Percentiles rank a stretch among this genome's conserved stretches.
phyloP scores from a whole-genome alignment of 2,113 vertebrate genomes.

The Sorex fumeus region DNA sequence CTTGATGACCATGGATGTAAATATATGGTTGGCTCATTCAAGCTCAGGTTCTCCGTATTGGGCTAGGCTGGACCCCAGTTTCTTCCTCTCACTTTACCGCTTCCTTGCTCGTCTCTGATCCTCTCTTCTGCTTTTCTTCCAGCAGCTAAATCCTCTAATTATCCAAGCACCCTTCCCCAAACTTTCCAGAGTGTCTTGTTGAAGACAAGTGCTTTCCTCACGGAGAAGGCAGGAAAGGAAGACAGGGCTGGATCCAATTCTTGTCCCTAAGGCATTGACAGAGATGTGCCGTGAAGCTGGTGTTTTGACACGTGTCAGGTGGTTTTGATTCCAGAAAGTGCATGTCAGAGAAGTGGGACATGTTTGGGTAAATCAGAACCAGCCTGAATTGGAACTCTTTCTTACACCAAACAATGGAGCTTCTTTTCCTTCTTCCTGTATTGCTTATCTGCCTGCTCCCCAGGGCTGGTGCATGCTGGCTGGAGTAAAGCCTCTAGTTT shows the following conservation, averaged over 20 bases:
- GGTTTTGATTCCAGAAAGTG: constrained; percentile 73
- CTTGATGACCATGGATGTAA: background rate
- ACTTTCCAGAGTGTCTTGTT: background rate
- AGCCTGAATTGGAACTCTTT: constrained; percentile 31
- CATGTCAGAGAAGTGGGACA: background rate
- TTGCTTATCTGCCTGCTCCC: background rate
- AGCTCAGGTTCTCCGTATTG: background rate
- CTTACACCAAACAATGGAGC: background rate
- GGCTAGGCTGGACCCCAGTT: background rate
- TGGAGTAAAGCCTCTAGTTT: background rate
- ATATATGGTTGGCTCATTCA: background rate
- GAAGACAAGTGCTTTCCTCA: background rate
- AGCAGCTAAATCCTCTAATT: background rate
- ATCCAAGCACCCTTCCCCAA: background rate
- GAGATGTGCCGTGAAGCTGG: no score
- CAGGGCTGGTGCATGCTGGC: background rate
- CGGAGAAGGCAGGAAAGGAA: background rate
- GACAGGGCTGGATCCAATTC: background rate
- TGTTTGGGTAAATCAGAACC: constrained; percentile 72
- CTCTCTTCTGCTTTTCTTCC: background rate
- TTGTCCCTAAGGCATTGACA: background rate
- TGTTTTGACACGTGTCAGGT: constrained; percentile 72
- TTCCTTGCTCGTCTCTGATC: background rate
- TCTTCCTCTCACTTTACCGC: background rate
- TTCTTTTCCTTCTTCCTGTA: background rate